Conservation (phyloP, 2,113 vertebrate species). For the Ellobius talpinus region DNA sequence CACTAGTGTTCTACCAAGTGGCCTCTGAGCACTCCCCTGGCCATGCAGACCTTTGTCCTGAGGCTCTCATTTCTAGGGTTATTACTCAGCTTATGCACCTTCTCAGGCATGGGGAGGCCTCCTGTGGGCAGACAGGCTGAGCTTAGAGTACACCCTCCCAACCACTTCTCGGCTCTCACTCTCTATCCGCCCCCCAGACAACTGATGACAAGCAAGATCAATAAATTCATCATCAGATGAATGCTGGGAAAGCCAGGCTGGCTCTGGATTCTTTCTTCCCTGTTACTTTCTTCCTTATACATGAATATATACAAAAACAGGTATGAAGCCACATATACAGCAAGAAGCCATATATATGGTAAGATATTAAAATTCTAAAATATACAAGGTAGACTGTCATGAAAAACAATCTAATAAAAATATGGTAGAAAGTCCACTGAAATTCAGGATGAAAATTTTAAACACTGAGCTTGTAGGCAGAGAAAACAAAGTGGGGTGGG, state of each 20-base stretch:
- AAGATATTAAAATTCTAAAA: not conserved
- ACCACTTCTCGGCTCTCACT: not conserved
- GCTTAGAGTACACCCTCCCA: not conserved
- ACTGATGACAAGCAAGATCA: not conserved
- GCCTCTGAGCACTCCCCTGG: not conserved
- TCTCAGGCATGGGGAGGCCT: not conserved
- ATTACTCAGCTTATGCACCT: not conserved
- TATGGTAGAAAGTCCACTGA: not conserved
- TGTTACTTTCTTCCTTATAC: not conserved
- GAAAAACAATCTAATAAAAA: slow-evolving; percentile 3
- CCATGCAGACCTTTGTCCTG: too few species aligned
- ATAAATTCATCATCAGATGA: not conserved
- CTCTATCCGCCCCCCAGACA: not conserved
- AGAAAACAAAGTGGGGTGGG: not conserved
- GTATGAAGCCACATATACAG: not conserved
- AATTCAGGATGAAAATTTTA: slow-evolving; percentile 5
- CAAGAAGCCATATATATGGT: not conserved
- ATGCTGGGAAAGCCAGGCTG: not conserved
- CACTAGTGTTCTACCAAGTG: not conserved
- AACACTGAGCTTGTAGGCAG: slow-evolving; percentile 31
- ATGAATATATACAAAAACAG: not conserved
- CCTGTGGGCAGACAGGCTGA: not conserved
- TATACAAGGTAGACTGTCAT: not conserved
- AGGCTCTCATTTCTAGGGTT: not conserved
- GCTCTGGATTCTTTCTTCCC: not conserved